These are phyloP conservation scores for Ursus arctos DNA, from an alignment of 2,113 vertebrate genomes.

Conservation along the genomic window DNA sequence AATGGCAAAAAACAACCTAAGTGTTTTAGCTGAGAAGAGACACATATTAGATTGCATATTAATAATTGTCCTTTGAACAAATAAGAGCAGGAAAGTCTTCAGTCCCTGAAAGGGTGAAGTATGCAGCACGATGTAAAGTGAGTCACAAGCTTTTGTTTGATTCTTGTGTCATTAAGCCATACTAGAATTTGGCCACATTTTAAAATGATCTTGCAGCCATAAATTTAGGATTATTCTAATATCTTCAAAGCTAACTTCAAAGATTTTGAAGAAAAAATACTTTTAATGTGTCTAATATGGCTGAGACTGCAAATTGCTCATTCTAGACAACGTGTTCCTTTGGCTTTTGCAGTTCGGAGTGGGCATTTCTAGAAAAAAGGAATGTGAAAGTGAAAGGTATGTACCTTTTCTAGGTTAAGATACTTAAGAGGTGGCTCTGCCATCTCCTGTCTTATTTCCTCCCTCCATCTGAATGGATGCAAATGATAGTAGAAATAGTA, in stretches of 20 bases:
- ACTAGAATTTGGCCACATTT: neutral
- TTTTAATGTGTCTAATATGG: neutral
- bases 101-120: neutral
- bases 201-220: neutral
- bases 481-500: neutral
- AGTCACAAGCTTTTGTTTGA: neutral
- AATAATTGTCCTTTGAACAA: neutral
- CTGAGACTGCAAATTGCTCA: neutral
- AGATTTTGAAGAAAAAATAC: neutral
- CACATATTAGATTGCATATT: neutral
- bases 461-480: neutral
- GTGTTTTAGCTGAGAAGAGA: neutral
- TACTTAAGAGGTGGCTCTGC: neutral
- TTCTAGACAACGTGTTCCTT: neutral
- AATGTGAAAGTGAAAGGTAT: neutral
- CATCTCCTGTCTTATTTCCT: neutral
- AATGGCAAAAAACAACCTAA: conserved; percentile 49
- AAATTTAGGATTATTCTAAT: neutral
- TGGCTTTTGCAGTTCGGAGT: neutral
- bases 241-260: neutral
- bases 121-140: neutral
- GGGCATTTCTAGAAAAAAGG: neutral
- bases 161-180: neutral
- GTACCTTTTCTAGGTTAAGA: neutral
- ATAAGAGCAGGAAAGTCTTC: neutral